Evolutionary conservation across 2,888 invertebrate species (phyloP).

Genomic region (Tyria jacobaeae): DNA sequence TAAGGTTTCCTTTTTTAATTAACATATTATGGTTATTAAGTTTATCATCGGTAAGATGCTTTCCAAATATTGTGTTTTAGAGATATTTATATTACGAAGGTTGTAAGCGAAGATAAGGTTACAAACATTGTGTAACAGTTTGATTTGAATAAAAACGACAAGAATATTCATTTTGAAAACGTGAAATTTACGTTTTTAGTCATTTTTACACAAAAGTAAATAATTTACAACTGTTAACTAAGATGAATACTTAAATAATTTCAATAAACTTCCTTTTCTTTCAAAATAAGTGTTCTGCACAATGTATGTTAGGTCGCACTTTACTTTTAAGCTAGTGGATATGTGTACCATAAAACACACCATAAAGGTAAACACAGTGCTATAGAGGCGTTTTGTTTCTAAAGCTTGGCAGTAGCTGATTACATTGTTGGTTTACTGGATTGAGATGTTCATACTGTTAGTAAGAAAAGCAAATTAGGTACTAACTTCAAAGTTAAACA

Average conservation of each 20-base stretch:
- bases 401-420: constrained; percentile 54
- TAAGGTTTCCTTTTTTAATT: constrained; percentile 61
- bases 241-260: not conserved
- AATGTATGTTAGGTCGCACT: constrained; percentile 49
- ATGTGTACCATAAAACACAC: constrained; percentile 61
- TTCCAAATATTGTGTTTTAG: constrained; percentile 50
- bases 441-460: constrained; percentile 57
- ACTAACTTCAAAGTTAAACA: constrained; percentile 41
- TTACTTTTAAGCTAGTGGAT: constrained; percentile 61
- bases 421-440: constrained; percentile 68
- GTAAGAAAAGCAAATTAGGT: constrained; percentile 45
- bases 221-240: not conserved
- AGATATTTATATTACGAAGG: constrained; percentile 41
- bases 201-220: not conserved
- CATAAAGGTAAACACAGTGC: constrained; percentile 68
- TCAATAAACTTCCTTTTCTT: not conserved
- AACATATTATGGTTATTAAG: constrained; percentile 54
- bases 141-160: constrained; percentile 3
- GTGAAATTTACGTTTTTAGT: not conserved
- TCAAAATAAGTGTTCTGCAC: constrained; percentile 21
- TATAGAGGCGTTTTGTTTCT: constrained; percentile 70
- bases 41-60: constrained; percentile 45
- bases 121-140: not conserved
- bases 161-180: not conserved
- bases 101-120: constrained; percentile 1